Conservation (phyloP, 2,797 vertebrate species). For the Sebastes oblongus region DNA sequence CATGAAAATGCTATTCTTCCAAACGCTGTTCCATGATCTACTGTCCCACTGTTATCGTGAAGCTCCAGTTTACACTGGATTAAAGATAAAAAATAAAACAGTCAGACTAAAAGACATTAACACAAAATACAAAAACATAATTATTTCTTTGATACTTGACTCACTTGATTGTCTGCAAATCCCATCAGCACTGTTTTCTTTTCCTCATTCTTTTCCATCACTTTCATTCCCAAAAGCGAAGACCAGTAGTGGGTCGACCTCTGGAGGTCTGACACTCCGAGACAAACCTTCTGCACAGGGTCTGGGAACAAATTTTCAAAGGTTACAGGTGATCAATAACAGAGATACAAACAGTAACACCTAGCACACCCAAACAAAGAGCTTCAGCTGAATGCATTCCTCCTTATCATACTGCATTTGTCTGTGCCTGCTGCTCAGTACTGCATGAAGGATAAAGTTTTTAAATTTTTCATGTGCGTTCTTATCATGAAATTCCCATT, state of each 20-base stretch:
- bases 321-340: background rate
- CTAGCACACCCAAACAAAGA: background rate
- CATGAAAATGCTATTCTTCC: constrained; percentile 97
- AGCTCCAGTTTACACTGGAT: constrained; percentile 94
- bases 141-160: background rate
- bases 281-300: constrained; percentile 91
- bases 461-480: background rate
- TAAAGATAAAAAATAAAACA: constrained; percentile 6
- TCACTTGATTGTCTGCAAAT: constrained; percentile 90
- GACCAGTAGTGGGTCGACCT: constrained; percentile 90
- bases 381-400: background rate
- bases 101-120: background rate
- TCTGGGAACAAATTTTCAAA: constrained; percentile 74
- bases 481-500: background rate
- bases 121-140: background rate
- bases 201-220: constrained; percentile 87
- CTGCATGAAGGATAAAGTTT: background rate
- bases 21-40: constrained; percentile 92
- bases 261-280: constrained; percentile 90
- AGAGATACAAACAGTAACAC: background rate
- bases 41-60: constrained; percentile 71
- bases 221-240: constrained; percentile 89
- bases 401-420: background rate
- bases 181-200: constrained; percentile 88
- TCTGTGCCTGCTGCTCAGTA: background rate